phyloP scores from a whole-genome alignment of 2,888 invertebrate species.

The Torymus auratus region DNA sequence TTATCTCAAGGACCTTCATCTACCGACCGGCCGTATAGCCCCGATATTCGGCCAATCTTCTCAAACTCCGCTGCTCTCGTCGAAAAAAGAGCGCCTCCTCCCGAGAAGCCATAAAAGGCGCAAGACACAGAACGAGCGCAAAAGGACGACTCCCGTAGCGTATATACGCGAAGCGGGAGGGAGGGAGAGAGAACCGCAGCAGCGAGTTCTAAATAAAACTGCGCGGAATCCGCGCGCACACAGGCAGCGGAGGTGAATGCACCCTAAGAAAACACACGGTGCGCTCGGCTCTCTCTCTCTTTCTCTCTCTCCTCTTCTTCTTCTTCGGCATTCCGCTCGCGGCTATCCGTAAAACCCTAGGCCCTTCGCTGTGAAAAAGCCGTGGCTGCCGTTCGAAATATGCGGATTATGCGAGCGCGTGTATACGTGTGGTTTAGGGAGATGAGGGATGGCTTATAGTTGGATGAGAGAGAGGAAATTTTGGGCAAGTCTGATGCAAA shows the following conservation, averaged over 20 bases:
- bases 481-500: too few species aligned
- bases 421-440: background rate
- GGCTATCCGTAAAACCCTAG: constrained; percentile 36
- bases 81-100: background rate
- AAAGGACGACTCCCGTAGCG: background rate
- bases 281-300: background rate
- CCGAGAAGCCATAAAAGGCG: background rate
- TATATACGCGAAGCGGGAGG: background rate
- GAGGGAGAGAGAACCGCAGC: constrained; percentile 16
- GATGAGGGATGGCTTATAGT: too few species aligned
- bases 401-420: background rate
- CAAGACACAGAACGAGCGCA: background rate
- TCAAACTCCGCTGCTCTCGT: background rate
- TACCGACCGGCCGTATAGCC: too few species aligned
- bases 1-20: too few species aligned
- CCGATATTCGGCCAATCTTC: too few species aligned
- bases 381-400: background rate
- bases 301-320: constrained; percentile 13
- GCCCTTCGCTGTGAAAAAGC: background rate
- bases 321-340: constrained; percentile 47
- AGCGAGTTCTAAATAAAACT: constrained; percentile 65
- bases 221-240: constrained; percentile 59
- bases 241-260: constrained; percentile 63
- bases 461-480: too few species aligned
- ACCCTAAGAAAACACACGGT: constrained; percentile 59